A percentile compares a stretch with the other conserved stretches of the same genome.
Evolutionary conservation across 2,888 invertebrate genomes (phyloP).

Genomic region (Eupsilia transversa): DNA sequence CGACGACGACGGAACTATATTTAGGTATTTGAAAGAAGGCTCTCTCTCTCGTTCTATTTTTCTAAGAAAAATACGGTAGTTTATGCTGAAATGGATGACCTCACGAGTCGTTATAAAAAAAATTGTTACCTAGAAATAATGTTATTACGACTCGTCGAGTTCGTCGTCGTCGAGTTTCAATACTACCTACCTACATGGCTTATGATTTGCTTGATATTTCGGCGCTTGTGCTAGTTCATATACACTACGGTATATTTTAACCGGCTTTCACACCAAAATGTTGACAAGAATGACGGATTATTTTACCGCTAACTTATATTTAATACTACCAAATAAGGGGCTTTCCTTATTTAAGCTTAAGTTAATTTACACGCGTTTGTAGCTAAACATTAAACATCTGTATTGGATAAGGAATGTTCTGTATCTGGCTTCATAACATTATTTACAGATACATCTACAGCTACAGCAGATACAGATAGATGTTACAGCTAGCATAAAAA

Average conservation of each 20-base stretch:
- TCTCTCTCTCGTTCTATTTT: neutral
- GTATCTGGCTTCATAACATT: neutral
- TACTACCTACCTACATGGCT: neutral
- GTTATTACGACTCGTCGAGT: too few species aligned
- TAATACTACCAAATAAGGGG: slow-evolving; percentile 28
- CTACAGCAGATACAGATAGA: too few species aligned
- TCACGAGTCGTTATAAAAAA: neutral
- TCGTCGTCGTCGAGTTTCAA: neutral
- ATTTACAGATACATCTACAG: too few species aligned
- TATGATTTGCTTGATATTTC: neutral
- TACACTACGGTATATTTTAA: neutral
- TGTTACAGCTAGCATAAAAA: neutral
- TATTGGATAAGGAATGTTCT: too few species aligned
- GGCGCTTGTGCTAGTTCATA: neutral
- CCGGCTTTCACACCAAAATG: slow-evolving; percentile 9
- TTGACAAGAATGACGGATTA: slow-evolving; percentile 14
- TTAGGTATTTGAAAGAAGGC: neutral
- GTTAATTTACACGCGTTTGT: neutral
- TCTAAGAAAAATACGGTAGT: neutral
- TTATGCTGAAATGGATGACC: neutral
- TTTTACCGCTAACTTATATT: slow-evolving; percentile 27
- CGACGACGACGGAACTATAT: too few species aligned
- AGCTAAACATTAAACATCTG: neutral
- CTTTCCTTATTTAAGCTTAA: neutral
- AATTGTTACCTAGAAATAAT: too few species aligned